Conservation (phyloP, 2,797 vertebrate species). For the Paratrypauchen microcephalus region DNA sequence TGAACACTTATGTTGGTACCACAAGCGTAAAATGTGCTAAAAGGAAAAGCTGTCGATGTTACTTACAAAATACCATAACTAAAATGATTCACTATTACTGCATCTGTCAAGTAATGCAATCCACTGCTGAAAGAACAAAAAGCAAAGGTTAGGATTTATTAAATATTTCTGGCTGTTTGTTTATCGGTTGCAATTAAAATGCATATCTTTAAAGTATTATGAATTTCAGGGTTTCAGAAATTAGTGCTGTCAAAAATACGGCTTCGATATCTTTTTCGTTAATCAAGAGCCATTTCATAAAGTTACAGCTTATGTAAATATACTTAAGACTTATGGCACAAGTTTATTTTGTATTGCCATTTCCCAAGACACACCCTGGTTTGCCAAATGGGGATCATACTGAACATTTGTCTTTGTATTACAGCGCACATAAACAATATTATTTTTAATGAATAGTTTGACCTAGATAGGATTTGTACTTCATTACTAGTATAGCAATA, state of each 20-base stretch:
- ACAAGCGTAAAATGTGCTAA: neutral
- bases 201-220: neutral
- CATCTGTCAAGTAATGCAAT: neutral
- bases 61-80: neutral
- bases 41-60: neutral
- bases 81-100: neutral
- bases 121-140: neutral
- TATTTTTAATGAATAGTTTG: conserved; percentile 4
- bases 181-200: neutral
- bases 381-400: neutral
- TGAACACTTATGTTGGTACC: neutral
- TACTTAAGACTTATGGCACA: neutral
- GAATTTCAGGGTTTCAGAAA: no score
- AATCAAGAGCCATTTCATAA: neutral
- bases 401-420: neutral
- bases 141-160: neutral
- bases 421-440: neutral
- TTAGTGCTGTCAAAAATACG: no score
- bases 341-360: neutral
- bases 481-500: neutral
- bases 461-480: conserved; percentile 1
- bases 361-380: conserved; percentile 3
- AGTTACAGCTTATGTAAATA: neutral
- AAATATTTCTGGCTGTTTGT: neutral
- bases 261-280: neutral